Conservation (phyloP, 2,113 vertebrate species). For the Oncorhynchus masou region DNA sequence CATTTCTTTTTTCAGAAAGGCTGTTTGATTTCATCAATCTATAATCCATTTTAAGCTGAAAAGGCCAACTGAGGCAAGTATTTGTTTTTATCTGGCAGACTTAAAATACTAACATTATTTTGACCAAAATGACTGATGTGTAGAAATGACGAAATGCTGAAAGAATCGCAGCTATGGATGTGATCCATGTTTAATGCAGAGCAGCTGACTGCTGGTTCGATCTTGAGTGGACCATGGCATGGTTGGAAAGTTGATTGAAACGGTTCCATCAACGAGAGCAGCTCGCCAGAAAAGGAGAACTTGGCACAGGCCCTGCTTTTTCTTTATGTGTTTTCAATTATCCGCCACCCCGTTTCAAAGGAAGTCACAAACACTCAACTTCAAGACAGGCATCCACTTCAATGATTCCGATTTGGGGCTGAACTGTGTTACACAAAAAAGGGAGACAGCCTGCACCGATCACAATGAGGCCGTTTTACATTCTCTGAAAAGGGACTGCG, state of each 20-base stretch:
- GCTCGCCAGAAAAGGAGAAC: neutral
- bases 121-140: neutral
- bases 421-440: conserved; percentile 3
- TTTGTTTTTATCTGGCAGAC: neutral
- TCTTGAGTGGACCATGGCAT: neutral
- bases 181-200: neutral
- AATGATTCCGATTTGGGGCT: conserved; percentile 13
- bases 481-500: conserved; percentile 21
- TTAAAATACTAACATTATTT: neutral
- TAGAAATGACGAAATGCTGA: neutral
- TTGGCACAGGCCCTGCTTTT: conserved; percentile 13
- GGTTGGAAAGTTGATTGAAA: neutral
- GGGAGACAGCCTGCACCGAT: conserved; percentile 4
- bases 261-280: neutral
- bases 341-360: conserved; percentile 31
- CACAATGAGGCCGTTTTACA: conserved; percentile 31
- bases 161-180: neutral
- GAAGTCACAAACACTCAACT: conserved; percentile 26
- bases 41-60: neutral
- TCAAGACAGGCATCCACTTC: conserved; percentile 23
- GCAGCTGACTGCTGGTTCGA: neutral
- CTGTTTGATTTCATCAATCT: neutral
- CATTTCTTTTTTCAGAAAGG: neutral
- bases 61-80: neutral
- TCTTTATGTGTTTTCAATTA: conserved; percentile 22